Evolutionary conservation across 2,888 invertebrate genomes (phyloP), one percentile per base, ranked within the genome.

Genomic region (Bursaphelenchus okinawaensis): DNA sequence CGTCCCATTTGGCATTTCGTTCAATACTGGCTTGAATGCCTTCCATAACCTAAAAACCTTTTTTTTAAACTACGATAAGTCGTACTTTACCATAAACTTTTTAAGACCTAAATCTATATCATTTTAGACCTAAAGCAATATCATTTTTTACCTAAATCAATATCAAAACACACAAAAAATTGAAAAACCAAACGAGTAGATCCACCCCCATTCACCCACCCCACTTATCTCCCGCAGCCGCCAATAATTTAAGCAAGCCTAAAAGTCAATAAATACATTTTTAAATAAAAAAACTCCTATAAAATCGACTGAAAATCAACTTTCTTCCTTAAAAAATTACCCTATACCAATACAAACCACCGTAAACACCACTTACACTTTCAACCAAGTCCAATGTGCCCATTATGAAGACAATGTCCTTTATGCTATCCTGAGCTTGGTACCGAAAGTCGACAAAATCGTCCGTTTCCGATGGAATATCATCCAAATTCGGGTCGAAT

Each of bases 321-420:
- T 8, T 16, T 9, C 8, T 22, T 56, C n/a, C 19, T 22, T 19
- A 19, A 19, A 52, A 54, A 16, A 54, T 52, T 16, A 52, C 23
- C 72, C 24, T 8, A 28, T 22, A 55, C 29, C 50, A 52, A 50
- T n/a, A n/a, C n/a, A 24, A 7, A 16, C n/a, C n/a, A n/a, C n/a
- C n/a, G n/a, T n/a, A n/a, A n/a, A n/a, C n/a, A n/a, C n/a, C n/a
- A 24, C 63, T 58, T 64, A 72, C 70, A 51, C 64, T 57, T 51
- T 69, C 87, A 84, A 95, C 93, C 83, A 92, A 92, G 29, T 90
- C 89, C 68, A 90, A 90, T 28, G 93, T 93, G 1, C 94, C 93
- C 68, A 95, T 90, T 62, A 96, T 91, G 84, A 95, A 96, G 52
- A 93, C 91, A 55, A 96, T 91, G 83, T 98, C 96, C 83, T 93